Base-by-base conservation (phyloP, 2,113 vertebrate genomes). In the Theristicus caerulescens region DNA sequence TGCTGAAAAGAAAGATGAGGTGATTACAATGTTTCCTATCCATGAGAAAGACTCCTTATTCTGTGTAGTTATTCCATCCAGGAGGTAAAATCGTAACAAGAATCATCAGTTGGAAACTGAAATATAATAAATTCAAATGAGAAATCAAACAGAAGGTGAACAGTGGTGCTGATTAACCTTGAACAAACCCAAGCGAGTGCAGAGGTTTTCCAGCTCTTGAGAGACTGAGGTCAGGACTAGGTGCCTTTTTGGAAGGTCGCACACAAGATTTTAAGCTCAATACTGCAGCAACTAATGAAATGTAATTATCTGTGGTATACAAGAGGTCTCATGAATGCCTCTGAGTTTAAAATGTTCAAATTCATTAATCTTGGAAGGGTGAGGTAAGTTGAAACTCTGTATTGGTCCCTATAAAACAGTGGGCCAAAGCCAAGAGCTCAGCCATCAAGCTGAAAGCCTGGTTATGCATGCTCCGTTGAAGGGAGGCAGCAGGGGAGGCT, bases 121-220 rank as follows among this genome's bases (percentile, higher is more conserved):
- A 94, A 91, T 83, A 85, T 92, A 94, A 95, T 61, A 91, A 82
- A 97, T 95, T 97, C 81, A 93, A 95, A 95, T 93, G 84, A 93
- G 84, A 95, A 95, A 82, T 89, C 77, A 85, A 72, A 91, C 5
- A 27, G 47, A 79, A 91, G 74, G 40, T 70, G 62, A 95, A 51
- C 66, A 73, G 66, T 66, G n/a, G 16, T n/a, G 36, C 73, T 95
- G 86, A 96, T 95, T 97, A 95, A 95, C 95, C 95, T 97, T 92
- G 91, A 93, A 38, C 5, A 20, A 94, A 72, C 49, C 29, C 58
- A 64, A 51, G 47, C n/a, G 26, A 73, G 54, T 4, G 13, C 3
- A 5, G 38, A 77, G 78, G 38, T 85, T 77, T 92, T 66, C 54
- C 46, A 58, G 36, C 62, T 67, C 81, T 62, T 40, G 4, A 15